Base-by-base conservation (phyloP, 2,888 invertebrate species). In the Panzeria rudis region DNA sequence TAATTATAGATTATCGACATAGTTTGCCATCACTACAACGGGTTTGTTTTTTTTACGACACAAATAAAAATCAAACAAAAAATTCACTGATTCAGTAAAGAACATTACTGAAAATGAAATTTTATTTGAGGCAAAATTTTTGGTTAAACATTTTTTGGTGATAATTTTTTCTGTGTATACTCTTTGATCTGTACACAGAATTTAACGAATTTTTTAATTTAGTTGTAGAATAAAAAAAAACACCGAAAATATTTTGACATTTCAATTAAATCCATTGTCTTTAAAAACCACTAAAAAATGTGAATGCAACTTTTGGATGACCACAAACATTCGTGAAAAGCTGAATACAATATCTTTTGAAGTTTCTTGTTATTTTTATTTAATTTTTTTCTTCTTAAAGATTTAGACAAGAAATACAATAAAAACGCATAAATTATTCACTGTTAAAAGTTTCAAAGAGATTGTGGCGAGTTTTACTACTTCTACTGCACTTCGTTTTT, bases 361-460 rank as follows among this genome's bases (percentile, higher is more conserved):
- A 77, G 66, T 50, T 68, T 59, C 47, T 71, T 47, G 25, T 17
- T 50, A 4, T 72, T 20, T 20, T 38, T 38, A 38, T 38, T 38
- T 38, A 11, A 2, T 38, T 38, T 38, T 9, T 38, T 11, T 7
- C 17, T 54, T 29, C 41, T 62, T 71, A 29, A 71, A 71, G 78
- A 61, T 54, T 71, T 13, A 62, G 61, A n/a, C 20, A 23, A 71
- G 61, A 38, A 69, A 62, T 71, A 23, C 52, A 61, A 78, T 78
- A 69, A 78, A 78, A 78, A 78, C 29, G 61, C 47, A 71, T 78
- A 78, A 78, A 71, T 71, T 78, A 78, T 78, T 71, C 52, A 78
- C 69, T 78, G 61, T 32, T 20, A 44, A 78, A 71, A 78, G 61
- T 71, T 78, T 69, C 61, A 20, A 56, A 44, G 44, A 71, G 69